A percentile compares a stretch with the other conserved stretches of the same genome.
phyloP scores from a whole-genome alignment of 1,140 invertebrate genomes.

The Heliconius melpomene region DNA sequence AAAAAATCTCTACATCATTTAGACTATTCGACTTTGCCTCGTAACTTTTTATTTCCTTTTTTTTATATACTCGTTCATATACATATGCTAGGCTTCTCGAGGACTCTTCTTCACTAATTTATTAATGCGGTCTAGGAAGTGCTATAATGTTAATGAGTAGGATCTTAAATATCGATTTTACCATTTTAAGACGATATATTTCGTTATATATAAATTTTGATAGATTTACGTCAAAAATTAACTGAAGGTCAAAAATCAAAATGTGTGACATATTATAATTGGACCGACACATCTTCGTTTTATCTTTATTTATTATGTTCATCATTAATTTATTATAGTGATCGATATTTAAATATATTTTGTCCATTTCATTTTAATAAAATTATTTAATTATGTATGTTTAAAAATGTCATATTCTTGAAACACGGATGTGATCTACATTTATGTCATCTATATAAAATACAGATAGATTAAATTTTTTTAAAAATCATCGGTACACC shows the following conservation, averaged over 20 bases:
- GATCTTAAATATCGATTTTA: slow-evolving; percentile 2
- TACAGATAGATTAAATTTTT: not conserved
- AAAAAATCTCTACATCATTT: no score
- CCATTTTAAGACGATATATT: not conserved
- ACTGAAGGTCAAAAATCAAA: not conserved
- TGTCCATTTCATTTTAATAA: not conserved
- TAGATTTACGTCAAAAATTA: not conserved
- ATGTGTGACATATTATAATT: not conserved
- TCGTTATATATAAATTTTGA: not conserved
- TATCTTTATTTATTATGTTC: not conserved
- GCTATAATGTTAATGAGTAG: not conserved
- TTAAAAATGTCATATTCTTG: not conserved
- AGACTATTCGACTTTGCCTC: no score
- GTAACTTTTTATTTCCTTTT: no score
- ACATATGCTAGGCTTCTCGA: not conserved
- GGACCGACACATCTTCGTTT: not conserved
- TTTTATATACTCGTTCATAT: not conserved
- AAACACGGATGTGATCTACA: not conserved
- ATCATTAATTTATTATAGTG: not conserved
- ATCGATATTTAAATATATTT: not conserved
- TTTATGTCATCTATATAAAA: not conserved
- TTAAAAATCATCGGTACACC: not conserved
- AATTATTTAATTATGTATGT: not conserved
- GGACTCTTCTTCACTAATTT: not conserved
- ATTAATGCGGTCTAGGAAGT: not conserved